These are phyloP conservation scores for Protobothrops mucrosquamatus DNA, from an alignment of 2,113 vertebrate genomes.

Conservation along the genomic window DNA sequence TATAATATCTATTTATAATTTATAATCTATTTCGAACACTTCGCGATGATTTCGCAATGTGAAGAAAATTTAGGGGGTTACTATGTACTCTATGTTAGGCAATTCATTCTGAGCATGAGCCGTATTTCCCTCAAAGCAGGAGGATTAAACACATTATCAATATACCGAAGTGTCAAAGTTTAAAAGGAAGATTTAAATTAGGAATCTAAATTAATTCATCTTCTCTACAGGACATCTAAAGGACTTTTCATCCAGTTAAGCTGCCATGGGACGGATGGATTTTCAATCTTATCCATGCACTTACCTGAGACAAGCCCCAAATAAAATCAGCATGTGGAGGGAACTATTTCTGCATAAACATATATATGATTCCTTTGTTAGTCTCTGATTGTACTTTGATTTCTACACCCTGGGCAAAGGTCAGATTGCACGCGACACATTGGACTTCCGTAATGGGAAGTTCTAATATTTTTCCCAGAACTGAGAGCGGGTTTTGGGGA, in stretches of 20 bases:
- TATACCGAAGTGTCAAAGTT: neutral
- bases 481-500: neutral
- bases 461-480: neutral
- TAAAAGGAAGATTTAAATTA: neutral
- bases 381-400: neutral
- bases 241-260: neutral
- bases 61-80: neutral
- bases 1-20: neutral
- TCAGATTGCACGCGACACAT: neutral
- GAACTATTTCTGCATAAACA: neutral
- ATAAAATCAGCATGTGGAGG: neutral
- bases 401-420: neutral
- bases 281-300: neutral
- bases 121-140: neutral
- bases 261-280: neutral
- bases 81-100: slow-evolving; percentile 22
- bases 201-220: neutral
- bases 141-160: neutral
- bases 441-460: neutral
- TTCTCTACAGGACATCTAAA: neutral
- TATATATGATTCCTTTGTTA: neutral
- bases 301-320: neutral
- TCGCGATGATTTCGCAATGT: slow-evolving; percentile 48
- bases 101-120: slow-evolving; percentile 11
- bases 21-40: slow-evolving; percentile 42